Conservation (phyloP, 2,113 vertebrate species). For the Lampris incognitus region DNA sequence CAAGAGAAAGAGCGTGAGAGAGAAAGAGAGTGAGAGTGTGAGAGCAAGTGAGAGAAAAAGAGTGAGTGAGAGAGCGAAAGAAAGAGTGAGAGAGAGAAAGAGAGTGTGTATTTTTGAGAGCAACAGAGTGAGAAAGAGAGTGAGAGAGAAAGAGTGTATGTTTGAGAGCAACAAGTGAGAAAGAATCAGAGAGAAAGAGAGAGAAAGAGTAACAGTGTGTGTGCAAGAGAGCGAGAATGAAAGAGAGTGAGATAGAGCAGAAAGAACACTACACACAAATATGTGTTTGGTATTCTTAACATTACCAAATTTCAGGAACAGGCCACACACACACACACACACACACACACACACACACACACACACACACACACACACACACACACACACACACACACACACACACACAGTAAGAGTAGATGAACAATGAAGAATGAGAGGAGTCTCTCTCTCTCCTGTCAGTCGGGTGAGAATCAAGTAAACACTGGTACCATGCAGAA, state of each 20-base stretch:
- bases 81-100: too few species aligned
- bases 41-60: too few species aligned
- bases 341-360: slow-evolving; percentile 13
- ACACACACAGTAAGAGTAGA: neutral
- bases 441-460: slow-evolving; percentile 30
- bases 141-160: neutral
- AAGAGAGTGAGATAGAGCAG: slow-evolving; percentile 2
- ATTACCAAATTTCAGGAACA: slow-evolving; percentile 10
- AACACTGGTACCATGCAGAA: slow-evolving; percentile 59
- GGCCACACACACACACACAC: slow-evolving; percentile 24
- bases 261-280: slow-evolving; percentile 15
- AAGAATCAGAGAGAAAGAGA: too few species aligned
- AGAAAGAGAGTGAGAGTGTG: too few species aligned
- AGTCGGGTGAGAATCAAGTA: slow-evolving; percentile 32
- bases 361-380: neutral
- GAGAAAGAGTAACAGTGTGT: too few species aligned
- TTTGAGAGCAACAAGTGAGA: too few species aligned
- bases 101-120: too few species aligned
- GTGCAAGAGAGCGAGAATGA: neutral
- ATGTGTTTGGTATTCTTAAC: slow-evolving; percentile 23
- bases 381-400: too few species aligned
- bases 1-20: too few species aligned
- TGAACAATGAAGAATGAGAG: neutral
- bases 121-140: neutral
- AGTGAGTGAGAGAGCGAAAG: too few species aligned